phyloP scores from a whole-genome alignment of 2,888 invertebrate species.

The Zaprionus obscuricornis region DNA sequence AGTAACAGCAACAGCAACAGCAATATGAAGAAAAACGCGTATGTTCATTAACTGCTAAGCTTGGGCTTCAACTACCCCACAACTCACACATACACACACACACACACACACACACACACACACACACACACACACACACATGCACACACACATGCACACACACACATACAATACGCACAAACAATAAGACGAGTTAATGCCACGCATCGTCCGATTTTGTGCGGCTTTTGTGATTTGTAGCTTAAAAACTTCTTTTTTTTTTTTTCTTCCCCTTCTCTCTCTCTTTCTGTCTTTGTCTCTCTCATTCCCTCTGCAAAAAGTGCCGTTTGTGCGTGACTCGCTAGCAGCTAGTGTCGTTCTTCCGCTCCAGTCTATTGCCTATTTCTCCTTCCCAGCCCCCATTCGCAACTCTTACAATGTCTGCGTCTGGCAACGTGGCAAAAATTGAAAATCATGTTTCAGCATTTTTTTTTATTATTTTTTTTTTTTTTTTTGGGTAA shows the following conservation, averaged over 20 bases:
- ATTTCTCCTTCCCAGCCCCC: background rate
- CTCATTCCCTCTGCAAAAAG: slow-evolving; percentile 30
- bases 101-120: slow-evolving; percentile 11
- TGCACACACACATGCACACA: background rate
- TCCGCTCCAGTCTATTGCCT: background rate
- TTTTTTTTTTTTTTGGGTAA: slow-evolving; percentile 22
- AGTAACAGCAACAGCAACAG: too few species aligned
- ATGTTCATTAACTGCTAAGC: slow-evolving; percentile 72
- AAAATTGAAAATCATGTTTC: slow-evolving; percentile 59
- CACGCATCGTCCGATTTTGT: slow-evolving; percentile 61
- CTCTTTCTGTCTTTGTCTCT: background rate
- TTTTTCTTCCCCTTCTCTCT: slow-evolving; percentile 7
- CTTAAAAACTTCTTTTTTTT: too few species aligned
- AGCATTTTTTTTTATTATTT: too few species aligned
- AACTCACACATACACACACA: slow-evolving; percentile 24
- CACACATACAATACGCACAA: slow-evolving; percentile 1
- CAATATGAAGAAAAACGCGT: slow-evolving; percentile 16
- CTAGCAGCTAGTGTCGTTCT: slow-evolving; percentile 23
- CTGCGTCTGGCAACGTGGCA: slow-evolving; percentile 18
- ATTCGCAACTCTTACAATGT: background rate
- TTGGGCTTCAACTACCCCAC: slow-evolving; percentile 60
- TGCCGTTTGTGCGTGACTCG: slow-evolving; percentile 61
- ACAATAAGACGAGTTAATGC: slow-evolving; percentile 56
- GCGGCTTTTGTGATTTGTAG: slow-evolving; percentile 45
- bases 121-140: background rate